Conservation (phyloP, 2,113 vertebrate genomes). For the Microtus richardsoni region DNA sequence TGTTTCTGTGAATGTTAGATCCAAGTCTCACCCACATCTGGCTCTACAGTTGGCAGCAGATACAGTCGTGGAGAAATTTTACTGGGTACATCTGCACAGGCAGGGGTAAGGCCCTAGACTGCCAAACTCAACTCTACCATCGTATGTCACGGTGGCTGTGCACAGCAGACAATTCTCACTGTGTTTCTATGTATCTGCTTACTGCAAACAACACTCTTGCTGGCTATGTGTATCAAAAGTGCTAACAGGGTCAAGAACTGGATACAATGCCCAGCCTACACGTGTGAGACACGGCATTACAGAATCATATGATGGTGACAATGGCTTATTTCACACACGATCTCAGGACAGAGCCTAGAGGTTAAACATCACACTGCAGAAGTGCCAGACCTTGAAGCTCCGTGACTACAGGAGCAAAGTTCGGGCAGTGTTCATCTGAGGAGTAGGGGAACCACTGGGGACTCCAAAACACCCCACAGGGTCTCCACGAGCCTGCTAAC, state of each 20-base stretch:
- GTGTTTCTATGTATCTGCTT: rapidly evolving
- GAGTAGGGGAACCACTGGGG: not conserved
- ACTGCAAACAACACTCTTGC: not conserved
- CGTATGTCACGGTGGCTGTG: not conserved
- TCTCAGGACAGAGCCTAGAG: not conserved
- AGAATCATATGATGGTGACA: not conserved
- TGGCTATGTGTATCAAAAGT: not conserved
- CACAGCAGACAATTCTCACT: not conserved
- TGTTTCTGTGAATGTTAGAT: not conserved
- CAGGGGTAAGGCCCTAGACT: not conserved
- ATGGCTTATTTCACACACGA: not conserved
- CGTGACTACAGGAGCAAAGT: not conserved
- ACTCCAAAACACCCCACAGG: not conserved
- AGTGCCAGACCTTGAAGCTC: not conserved
- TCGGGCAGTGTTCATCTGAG: not conserved
- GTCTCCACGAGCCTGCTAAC: not conserved
- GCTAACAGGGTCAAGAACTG: not conserved
- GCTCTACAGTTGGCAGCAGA: not conserved
- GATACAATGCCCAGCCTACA: not conserved
- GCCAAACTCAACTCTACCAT: not conserved
- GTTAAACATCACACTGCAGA: not conserved
- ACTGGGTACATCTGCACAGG: not conserved
- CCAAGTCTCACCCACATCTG: not conserved
- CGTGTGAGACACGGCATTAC: no score
- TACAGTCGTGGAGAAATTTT: not conserved